Evolutionary conservation across 2,113 vertebrate genomes (phyloP).

Genomic region (Peromyscus polionotus): DNA sequence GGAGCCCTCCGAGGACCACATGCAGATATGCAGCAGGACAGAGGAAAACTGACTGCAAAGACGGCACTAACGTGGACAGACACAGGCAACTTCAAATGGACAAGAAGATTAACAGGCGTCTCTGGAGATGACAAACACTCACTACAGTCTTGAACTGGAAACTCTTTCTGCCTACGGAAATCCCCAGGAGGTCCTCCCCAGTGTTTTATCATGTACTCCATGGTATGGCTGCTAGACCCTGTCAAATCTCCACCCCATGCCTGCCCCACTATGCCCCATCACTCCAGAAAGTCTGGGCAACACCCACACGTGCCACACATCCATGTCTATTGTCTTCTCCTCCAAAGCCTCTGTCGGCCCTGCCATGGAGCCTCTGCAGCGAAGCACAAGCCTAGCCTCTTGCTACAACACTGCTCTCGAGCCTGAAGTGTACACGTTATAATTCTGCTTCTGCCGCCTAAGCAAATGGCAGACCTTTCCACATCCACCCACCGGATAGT

Average conservation of each 20-base stretch:
- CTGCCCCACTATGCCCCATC: neutral
- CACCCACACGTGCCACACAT: neutral
- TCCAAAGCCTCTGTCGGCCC: neutral
- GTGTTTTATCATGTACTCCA: neutral
- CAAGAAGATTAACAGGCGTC: neutral
- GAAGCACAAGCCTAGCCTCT: constrained; percentile 8
- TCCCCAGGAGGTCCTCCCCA: neutral
- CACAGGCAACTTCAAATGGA: neutral
- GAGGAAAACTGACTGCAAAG: neutral
- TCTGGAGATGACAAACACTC: neutral
- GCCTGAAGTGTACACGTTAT: neutral
- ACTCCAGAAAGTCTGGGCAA: neutral
- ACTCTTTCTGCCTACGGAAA: neutral
- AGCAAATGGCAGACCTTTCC: neutral
- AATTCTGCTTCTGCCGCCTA: constrained; percentile 20
- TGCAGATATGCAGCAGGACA: neutral
- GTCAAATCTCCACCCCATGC: neutral
- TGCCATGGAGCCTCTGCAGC: neutral
- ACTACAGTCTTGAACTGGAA: neutral
- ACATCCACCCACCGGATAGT: neutral
- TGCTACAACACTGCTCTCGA: neutral
- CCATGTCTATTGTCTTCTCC: neutral
- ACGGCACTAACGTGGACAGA: neutral
- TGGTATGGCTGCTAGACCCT: neutral
- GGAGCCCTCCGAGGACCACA: neutral